Conservation (phyloP, 2,888 invertebrate species). For the Cephonodes hylas region DNA sequence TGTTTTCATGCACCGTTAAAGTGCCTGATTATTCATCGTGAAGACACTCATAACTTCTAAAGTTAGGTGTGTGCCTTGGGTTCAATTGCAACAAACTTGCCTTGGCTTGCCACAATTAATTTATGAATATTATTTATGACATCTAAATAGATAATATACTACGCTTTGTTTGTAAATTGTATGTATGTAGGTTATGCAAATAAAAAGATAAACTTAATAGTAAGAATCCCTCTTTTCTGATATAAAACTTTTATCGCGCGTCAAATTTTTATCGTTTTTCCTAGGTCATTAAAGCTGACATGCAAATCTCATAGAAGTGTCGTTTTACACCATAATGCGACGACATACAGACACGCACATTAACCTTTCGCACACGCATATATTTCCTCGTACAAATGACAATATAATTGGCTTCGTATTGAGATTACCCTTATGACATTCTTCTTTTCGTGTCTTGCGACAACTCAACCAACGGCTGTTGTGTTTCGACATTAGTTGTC, state of each 20-base stretch:
- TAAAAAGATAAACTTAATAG: too few relatives aligned
- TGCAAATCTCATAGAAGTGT: not conserved
- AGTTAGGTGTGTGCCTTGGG: too few relatives aligned
- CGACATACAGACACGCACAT: not conserved
- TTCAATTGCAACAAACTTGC: too few relatives aligned
- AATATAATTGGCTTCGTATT: not conserved
- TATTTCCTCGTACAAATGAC: slow-evolving; percentile 17
- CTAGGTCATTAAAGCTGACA: not conserved
- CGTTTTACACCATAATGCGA: not conserved
- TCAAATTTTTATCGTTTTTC: not conserved
- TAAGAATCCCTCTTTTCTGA: too few relatives aligned
- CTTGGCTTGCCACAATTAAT: too few relatives aligned
- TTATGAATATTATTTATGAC: too few relatives aligned
- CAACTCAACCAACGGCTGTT: not conserved
- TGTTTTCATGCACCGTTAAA: not conserved
- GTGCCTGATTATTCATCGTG: too few relatives aligned
- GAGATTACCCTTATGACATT: not conserved
- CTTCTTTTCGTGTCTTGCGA: not conserved
- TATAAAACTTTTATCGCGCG: too few relatives aligned
- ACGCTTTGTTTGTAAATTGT: too few relatives aligned
- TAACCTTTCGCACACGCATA: not conserved
- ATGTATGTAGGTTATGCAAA: too few relatives aligned
- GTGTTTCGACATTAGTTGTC: not conserved
- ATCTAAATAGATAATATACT: too few relatives aligned
- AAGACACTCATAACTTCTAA: too few relatives aligned